Conservation (phyloP, 2,797 vertebrate genomes). For the Bradypodion pumilum region DNA sequence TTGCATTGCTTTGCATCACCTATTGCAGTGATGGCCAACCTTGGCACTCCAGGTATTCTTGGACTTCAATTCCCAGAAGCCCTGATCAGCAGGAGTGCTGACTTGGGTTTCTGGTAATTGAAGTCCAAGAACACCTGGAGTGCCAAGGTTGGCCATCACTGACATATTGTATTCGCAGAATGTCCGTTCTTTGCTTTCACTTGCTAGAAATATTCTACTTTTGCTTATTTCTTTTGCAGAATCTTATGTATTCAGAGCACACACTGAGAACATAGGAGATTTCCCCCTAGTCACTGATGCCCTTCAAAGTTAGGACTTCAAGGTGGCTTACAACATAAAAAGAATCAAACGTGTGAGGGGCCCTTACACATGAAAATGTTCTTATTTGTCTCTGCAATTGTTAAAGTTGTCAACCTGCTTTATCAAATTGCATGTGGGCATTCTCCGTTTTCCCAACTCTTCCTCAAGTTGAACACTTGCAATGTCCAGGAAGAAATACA, state of each 20-base stretch:
- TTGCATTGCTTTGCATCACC: too few species aligned
- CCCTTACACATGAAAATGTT: not conserved
- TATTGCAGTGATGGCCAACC: too few species aligned
- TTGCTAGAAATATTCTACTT: not conserved
- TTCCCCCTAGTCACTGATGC: not conserved
- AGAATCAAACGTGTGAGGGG: too few species aligned
- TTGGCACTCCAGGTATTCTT: too few species aligned
- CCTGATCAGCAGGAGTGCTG: too few species aligned
- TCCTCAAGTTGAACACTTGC: not conserved
- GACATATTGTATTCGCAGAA: not conserved
- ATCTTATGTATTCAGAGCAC: not conserved
- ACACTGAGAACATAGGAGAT: not conserved
- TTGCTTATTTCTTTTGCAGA: not conserved
- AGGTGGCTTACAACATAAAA: too few species aligned
- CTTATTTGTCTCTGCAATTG: not conserved
- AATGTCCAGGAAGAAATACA: not conserved
- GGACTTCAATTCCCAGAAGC: too few species aligned
- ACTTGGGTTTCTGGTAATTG: too few species aligned
- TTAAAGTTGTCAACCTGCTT: not conserved
- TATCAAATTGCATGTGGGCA: not conserved
- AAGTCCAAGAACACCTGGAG: too few species aligned
- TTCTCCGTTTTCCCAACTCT: not conserved
- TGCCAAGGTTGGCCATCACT: too few species aligned
- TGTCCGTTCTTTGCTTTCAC: not conserved
- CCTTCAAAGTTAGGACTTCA: not conserved